Base-by-base conservation (phyloP, 2,888 invertebrate genomes). In the Gastracanthus pulcherrimus region DNA sequence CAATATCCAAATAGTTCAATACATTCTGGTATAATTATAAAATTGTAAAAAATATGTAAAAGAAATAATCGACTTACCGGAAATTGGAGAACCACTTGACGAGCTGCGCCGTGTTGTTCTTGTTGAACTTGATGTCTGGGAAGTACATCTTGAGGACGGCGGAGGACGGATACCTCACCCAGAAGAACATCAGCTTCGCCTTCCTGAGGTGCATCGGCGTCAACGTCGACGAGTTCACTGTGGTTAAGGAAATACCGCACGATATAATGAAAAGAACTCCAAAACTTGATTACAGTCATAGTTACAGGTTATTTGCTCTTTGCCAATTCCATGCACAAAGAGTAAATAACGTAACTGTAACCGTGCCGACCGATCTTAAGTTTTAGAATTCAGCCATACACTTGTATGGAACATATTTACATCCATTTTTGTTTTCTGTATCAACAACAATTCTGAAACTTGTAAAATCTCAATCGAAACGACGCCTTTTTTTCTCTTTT, bases 51-150 rank as follows among this genome's bases (percentile, higher is more conserved):
- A n/a, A n/a, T n/a, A n/a, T n/a, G n/a, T n/a, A n/a, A n/a, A n/a
- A 29, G 31, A n/a, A 7, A 13, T 1, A 13, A 75, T 48, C 13
- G 78, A 90, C 90, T 91, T 84, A 99, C 99, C 99, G 96, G 94
- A 99, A 99, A 93, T 99, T 99, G 91, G 99, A 99, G 96, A 99
- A 99, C 99, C 99, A 99, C 93, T 99, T 99, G 94, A 99, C 99
- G 92, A 99, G 96, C 94, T 99, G 99, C 91, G 99, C 99, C 87
- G 99, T 99, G 94, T 99, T 99, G 94, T 99, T 99, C 94, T 99
- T 99, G 95, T 99, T 99, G 95, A 99, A 99, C 93, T 98, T 98
- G 94, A 99, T 99, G 94, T 99, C 99, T 58, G 99, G 99, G 95
- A 99, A 99, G 95, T 98, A 99, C 96, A 98, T 98, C 94, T 99